Evolutionary conservation across 1,140 invertebrate genomes (phyloP).

Genomic region (Luehdorfia chinensis): DNA sequence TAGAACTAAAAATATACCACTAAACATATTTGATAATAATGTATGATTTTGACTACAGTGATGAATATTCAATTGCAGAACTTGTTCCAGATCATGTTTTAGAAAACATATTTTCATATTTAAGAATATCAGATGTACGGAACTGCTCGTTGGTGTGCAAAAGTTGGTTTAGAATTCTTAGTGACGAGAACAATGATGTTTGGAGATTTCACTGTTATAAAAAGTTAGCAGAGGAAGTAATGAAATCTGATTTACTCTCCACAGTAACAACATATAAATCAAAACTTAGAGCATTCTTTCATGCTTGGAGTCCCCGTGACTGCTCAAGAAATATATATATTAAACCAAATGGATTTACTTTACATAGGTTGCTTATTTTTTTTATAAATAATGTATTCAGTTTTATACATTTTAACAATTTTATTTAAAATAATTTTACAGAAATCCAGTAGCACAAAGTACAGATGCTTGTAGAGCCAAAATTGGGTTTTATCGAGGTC

Average conservation of each 20-base stretch:
- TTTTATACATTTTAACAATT: slow-evolving; percentile 39
- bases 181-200: slow-evolving; percentile 96
- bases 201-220: slow-evolving; percentile 95
- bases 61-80: slow-evolving; percentile 50
- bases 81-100: slow-evolving; percentile 83
- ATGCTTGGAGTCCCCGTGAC: slow-evolving; percentile 98
- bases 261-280: slow-evolving; percentile 95
- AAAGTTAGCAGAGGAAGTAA: slow-evolving; percentile 92
- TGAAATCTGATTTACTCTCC: slow-evolving; percentile 94
- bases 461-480: slow-evolving; percentile 97
- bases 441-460: slow-evolving; percentile 98
- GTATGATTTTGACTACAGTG: slow-evolving; percentile 26
- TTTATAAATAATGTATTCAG: slow-evolving; percentile 6
- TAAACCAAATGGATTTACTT: slow-evolving; percentile 97
- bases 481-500: slow-evolving; percentile 94
- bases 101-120: slow-evolving; percentile 96
- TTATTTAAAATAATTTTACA: slow-evolving; percentile 39
- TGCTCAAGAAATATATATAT: slow-evolving; percentile 98
- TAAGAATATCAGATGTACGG: slow-evolving; percentile 90
- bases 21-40: no score
- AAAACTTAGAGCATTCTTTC: slow-evolving; percentile 95
- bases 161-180: slow-evolving; percentile 93
- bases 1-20: no score
- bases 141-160: slow-evolving; percentile 96
- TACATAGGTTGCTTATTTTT: slow-evolving; percentile 83